Percentiles rank a stretch among this genome's conserved stretches.
phyloP scores from a whole-genome alignment of 2,113 vertebrate genomes.

The Toxotes chatareus region DNA sequence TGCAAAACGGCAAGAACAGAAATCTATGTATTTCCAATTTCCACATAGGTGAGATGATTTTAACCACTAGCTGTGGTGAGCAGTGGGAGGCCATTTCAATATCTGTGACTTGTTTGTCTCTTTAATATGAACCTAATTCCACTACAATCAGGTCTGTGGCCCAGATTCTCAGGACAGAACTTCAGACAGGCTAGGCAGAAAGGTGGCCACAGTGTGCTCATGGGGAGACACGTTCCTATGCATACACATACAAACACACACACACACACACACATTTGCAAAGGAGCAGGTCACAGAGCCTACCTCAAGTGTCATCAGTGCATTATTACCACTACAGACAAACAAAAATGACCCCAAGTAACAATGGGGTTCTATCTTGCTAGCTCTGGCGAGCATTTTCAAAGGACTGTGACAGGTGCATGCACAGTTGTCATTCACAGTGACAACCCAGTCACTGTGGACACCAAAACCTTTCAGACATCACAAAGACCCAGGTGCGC shows the following conservation, averaged over 20 bases:
- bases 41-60: constrained; percentile 16
- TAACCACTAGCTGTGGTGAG: constrained; percentile 29
- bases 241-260: not conserved
- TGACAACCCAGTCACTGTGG: constrained; percentile 25
- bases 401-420: constrained; percentile 42
- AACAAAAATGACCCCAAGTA: constrained; percentile 1
- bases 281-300: not conserved
- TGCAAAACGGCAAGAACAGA: constrained; percentile 25
- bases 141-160: not conserved
- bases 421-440: constrained; percentile 34
- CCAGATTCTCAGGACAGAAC: not conserved
- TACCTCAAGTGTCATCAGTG: constrained; percentile 7
- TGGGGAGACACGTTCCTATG: not conserved
- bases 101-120: constrained; percentile 44
- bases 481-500: constrained; percentile 41
- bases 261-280: constrained; percentile 1
- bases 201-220: not conserved
- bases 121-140: constrained; percentile 30
- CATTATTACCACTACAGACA: constrained; percentile 15
- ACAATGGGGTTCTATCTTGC: constrained; percentile 20
- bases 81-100: constrained; percentile 41
- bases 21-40: constrained; percentile 37
- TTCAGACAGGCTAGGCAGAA: constrained; percentile 14
- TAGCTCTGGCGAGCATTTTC: constrained; percentile 26
- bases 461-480: constrained; percentile 49